Evolutionary conservation across 2,797 vertebrate genomes (phyloP), one percentile per base, ranked within the genome.

Genomic region (Anolis apletophallus): DNA sequence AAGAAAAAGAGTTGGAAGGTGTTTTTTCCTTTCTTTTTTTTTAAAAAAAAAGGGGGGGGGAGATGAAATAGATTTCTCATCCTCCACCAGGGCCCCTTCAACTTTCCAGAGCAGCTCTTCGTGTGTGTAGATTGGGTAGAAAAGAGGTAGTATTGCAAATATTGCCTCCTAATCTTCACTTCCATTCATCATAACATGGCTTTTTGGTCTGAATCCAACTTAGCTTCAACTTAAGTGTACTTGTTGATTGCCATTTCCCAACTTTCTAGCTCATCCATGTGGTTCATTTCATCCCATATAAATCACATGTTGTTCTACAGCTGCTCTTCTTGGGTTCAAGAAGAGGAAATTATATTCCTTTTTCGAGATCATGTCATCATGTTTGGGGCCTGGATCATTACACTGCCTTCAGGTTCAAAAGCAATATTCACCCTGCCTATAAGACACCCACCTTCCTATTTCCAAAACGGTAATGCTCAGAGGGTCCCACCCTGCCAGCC

Each of bases 271-370:
- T 19, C 26, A 57, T 34, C 36, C 21, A 23, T 0, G 14, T n/a
- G 36, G 12, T 9, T 83, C 67, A 34, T 11, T 61, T 64, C 64
- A 55, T n/a, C 46, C 16, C 36, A 1, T 0, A 0, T 0, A 52
- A 55, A 11, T 12, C 23, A 23, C 23, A 8, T 1, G 5, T 81
- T 68, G 40, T 52, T 73, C 36, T 34, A 7, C 50, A n/a, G 21
- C 59, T n/a, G 3, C 34, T 0, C 0, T 3, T 29, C 61, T n/a
- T n/a, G 61, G n/a, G 16, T 21, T 54, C 7, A 59, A 11, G 13
- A 61, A 71, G 13, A 1, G 0, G 34, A 72, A 1, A 0, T 0
- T 11, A 84, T 75, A 0, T 73, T 0, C 3, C 2, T 17, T 5
- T n/a, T 23, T 68, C 64, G 5, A 0, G 16, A 0, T 3, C 57